Evolutionary conservation across 2,797 vertebrate species (phyloP).

Genomic region (Molossus molossus): DNA sequence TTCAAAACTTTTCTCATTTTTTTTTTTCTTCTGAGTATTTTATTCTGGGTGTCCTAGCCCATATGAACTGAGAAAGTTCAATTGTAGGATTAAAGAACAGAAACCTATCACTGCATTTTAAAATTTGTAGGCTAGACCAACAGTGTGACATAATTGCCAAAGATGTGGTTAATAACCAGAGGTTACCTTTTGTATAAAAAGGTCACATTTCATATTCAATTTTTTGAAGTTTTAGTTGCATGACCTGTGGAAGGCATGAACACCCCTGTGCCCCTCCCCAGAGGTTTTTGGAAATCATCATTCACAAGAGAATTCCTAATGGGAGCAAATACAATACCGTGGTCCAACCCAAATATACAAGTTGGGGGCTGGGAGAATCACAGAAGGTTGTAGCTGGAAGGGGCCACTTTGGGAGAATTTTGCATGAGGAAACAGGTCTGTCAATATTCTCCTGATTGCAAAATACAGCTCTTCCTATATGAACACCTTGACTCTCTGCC

Average conservation of each 20-base stretch:
- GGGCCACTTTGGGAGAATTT: not conserved
- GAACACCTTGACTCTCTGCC: not conserved
- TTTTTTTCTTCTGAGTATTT: conserved; percentile 24
- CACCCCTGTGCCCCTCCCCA: conserved; percentile 53
- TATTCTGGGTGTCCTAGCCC: not conserved
- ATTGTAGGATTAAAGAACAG: conserved; percentile 19
- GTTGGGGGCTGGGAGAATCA: not conserved
- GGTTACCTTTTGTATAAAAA: conserved; percentile 23
- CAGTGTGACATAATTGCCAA: conserved; percentile 30
- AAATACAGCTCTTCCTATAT: not conserved
- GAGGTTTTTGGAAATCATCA: conserved; percentile 78
- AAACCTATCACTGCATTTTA: conserved; percentile 28
- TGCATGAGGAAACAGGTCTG: not conserved
- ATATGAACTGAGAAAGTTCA: not conserved
- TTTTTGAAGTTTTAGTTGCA: conserved; percentile 80
- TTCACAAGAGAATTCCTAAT: conserved; percentile 63
- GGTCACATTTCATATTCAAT: conserved; percentile 60
- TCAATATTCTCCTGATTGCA: not conserved
- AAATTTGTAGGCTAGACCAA: conserved; percentile 43
- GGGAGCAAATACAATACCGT: not conserved
- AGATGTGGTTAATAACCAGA: conserved; percentile 30
- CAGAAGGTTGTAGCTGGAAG: not conserved
- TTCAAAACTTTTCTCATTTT: conserved; percentile 68
- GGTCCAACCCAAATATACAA: conserved; percentile 33
- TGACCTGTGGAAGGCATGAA: conserved; percentile 69